Evolutionary conservation across 1,140 invertebrate species (phyloP), one percentile per base, ranked within the genome.

Genomic region (Subanguina moxae): DNA sequence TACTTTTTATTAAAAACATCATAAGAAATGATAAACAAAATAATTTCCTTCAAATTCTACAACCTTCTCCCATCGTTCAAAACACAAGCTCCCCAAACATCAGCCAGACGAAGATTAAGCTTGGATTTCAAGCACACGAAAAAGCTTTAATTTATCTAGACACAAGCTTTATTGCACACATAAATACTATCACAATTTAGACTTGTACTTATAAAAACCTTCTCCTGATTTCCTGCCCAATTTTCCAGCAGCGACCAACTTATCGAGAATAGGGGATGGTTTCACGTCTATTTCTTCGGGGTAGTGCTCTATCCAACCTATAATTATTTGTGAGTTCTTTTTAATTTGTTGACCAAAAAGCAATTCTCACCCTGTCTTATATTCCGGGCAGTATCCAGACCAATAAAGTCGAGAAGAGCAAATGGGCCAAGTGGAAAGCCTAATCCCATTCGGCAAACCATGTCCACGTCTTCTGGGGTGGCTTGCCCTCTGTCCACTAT

Each of bases 121-220:
- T n/a, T n/a, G n/a, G n/a, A n/a, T n/a, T n/a, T n/a, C n/a, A n/a
- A n/a, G n/a, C n/a, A n/a, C n/a, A n/a, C n/a, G n/a, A n/a, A n/a
- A n/a, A n/a, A n/a, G n/a, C n/a, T n/a, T n/a, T n/a, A n/a, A n/a
- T n/a, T n/a, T n/a, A n/a, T n/a, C n/a, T n/a, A n/a, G n/a, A n/a
- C n/a, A n/a, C n/a, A n/a, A n/a, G n/a, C n/a, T 38, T 38, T 38
- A 52, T 52, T 52, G 3, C n/a, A 52, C 48, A 52, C 8, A 15
- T 5, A 52, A 52, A 5, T 52, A 7, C n/a, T 21, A 25, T 52
- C 48, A 52, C 48, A 52, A 52, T 52, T 61, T 61, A 19, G 58
- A 61, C n/a, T 61, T 61, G 82, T 93, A 90, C 70, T 88, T 88
- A 81, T 93, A 93, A 80, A 91, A 92, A 28, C 91, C 91, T 86